Evolutionary conservation across 1,140 invertebrate genomes (phyloP), one percentile per base, ranked within the genome.

Genomic region (Grapholita molesta): DNA sequence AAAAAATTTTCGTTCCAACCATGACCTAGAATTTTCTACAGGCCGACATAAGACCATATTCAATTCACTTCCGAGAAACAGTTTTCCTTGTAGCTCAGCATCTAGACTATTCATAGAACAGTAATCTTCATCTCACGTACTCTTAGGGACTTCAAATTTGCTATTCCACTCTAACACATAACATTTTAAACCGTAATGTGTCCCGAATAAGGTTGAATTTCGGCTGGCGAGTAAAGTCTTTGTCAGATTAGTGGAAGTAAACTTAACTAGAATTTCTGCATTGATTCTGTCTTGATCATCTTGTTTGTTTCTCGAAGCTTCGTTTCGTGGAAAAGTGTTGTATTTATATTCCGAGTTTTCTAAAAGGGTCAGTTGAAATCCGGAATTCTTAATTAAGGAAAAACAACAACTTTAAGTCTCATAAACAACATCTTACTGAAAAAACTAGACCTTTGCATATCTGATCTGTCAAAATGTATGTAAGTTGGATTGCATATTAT

Each of bases 221-320:
- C 1, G 24, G 11, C 18, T 23, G 21, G 24, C 7, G n/a, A 25
- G 5, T 3, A 25, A 42, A 42, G 7, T 4, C 9, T 53, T n/a
- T 28, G 53, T 4, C 9, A 28, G 24, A 55, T 55, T 55, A 55
- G 24, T n/a, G 23, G 53, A 55, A 55, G 2, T 18, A 55, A 55
- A 55, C 53, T 55, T 55, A n/a, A 55, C 42, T 48, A 21, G 42
- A 55, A 28, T 25, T 55, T 55, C 53, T 55, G 53, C 53, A 55
- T 55, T 55, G 53, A 28, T 53, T 53, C 53, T 28, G 24, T 55
- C 53, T 55, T 55, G 12, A 53, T 53, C 12, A 55, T 55, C 53
- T 55, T 55, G 53, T 55, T 53, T 53, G 52, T 53, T 53, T 55
- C 53, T 55, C 12, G 53, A 25, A 28, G 23, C 23, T 55, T 55